These are phyloP conservation scores for Callocephalon fimbriatum DNA, from an alignment of 2,113 vertebrate species.

Conservation along the genomic window DNA sequence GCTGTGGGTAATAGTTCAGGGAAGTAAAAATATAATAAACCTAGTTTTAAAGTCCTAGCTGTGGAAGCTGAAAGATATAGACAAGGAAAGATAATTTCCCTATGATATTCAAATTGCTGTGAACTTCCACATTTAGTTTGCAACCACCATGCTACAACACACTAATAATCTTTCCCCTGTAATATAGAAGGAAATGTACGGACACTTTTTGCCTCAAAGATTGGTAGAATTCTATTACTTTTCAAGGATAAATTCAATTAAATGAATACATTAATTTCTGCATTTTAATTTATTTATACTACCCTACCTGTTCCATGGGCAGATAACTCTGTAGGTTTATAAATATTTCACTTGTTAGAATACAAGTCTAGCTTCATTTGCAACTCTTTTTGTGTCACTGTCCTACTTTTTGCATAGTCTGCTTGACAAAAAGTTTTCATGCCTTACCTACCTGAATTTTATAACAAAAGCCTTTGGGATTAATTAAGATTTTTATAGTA, in stretches of 20 bases:
- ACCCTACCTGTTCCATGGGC: constrained; percentile 39
- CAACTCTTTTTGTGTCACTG: constrained; percentile 65
- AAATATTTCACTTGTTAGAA: constrained; percentile 61
- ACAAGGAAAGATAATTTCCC: constrained; percentile 71
- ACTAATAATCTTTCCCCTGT: constrained; percentile 72
- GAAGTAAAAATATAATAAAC: constrained; percentile 14
- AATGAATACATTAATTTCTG: constrained; percentile 65
- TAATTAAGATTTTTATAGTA: constrained; percentile 81
- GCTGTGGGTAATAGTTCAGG: not conserved
- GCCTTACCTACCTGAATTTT: constrained; percentile 72
- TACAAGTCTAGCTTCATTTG: constrained; percentile 53
- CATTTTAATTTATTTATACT: constrained; percentile 62
- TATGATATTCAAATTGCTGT: constrained; percentile 71
- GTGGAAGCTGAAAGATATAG: constrained; percentile 69
- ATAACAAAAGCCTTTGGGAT: constrained; percentile 76
- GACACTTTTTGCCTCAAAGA: constrained; percentile 51
- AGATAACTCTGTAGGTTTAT: constrained; percentile 57
- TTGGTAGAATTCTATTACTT: constrained; percentile 74
- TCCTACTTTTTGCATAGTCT: constrained; percentile 55
- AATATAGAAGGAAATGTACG: constrained; percentile 66
- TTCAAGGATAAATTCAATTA: constrained; percentile 78
- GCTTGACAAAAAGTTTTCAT: constrained; percentile 67
- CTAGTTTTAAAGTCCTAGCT: constrained; percentile 15
- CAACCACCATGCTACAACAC: constrained; percentile 63
- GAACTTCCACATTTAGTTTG: constrained; percentile 73